phyloP scores from a whole-genome alignment of 2,797 vertebrate genomes.

The Salmo trutta region DNA sequence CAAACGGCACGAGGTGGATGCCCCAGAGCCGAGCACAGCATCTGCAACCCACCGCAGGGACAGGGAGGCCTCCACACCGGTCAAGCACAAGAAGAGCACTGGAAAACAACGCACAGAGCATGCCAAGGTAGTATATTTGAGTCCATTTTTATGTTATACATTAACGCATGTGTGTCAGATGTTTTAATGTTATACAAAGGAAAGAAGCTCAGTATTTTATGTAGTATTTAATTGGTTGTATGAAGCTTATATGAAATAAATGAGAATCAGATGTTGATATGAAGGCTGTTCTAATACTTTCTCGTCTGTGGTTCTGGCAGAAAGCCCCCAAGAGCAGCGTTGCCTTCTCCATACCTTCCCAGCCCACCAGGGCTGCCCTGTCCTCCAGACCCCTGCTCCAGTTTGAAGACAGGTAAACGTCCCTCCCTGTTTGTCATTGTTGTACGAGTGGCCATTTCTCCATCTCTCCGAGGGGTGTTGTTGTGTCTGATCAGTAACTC shows the following conservation, averaged over 20 bases:
- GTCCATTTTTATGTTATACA: not conserved
- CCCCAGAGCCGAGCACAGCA: conserved; percentile 38
- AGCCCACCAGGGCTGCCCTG: not conserved
- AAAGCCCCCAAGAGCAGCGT: conserved; percentile 68
- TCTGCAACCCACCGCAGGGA: conserved; percentile 55
- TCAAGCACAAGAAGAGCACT: conserved; percentile 79
- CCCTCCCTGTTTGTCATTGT: not conserved
- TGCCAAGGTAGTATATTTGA: conserved; percentile 59
- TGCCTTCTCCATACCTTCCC: conserved; percentile 71
- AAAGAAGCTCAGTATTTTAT: not conserved
- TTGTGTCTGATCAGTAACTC: not conserved
- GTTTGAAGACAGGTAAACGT: conserved; percentile 78
- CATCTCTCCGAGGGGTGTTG: not conserved
- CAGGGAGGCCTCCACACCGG: conserved; percentile 1
- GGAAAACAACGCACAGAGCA: conserved; percentile 64
- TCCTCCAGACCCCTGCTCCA: conserved; percentile 70
- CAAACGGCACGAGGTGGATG: conserved; percentile 62
- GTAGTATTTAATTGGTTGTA: not conserved
- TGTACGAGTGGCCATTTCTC: not conserved
- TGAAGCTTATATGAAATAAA: not conserved
- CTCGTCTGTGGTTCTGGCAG: conserved; percentile 52
- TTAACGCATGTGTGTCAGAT: not conserved
- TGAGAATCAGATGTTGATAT: not conserved
- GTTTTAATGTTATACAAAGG: not conserved
- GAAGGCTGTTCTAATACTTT: not conserved